Conservation (phyloP, 92 coral and sea anemone genomes). For the Paramuricea clavata region DNA sequence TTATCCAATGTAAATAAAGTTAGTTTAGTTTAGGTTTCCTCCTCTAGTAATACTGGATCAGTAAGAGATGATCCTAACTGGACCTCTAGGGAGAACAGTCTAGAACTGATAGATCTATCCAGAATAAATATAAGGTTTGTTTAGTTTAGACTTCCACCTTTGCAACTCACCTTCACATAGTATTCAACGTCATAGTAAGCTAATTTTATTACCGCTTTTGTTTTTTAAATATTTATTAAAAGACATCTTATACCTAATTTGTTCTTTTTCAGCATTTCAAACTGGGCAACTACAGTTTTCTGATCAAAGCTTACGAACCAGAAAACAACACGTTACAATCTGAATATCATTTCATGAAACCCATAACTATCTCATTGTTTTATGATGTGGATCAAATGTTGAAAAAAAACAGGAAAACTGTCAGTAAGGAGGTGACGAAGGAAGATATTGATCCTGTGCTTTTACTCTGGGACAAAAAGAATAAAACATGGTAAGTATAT, state of each 20-base stretch:
- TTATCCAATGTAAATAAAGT: too few species aligned
- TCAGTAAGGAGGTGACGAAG: slow-evolving; percentile 76
- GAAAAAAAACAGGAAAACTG: slow-evolving; percentile 78
- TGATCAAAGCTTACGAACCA: slow-evolving; percentile 88
- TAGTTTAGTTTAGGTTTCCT: too few species aligned
- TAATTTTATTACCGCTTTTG: too few species aligned
- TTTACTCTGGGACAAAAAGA: slow-evolving; percentile 82
- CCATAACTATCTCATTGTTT: slow-evolving; percentile 90
- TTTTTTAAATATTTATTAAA: too few species aligned
- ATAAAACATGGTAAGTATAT: slow-evolving; percentile 90
- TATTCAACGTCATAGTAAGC: too few species aligned
- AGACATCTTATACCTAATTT: background rate
- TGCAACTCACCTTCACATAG: too few species aligned
- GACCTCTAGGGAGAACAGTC: too few species aligned
- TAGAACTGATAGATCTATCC: too few species aligned
- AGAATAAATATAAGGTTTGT: too few species aligned
- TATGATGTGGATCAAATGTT: slow-evolving; percentile 94
- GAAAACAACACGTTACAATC: slow-evolving; percentile 74
- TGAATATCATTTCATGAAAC: slow-evolving; percentile 84
- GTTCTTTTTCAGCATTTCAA: slow-evolving; percentile 86
- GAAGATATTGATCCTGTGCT: slow-evolving; percentile 93
- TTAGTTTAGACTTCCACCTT: too few species aligned
- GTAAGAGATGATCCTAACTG: too few species aligned
- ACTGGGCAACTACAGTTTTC: slow-evolving; percentile 98
- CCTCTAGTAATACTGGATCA: too few species aligned